These are phyloP conservation scores for Ochropleura leucogaster DNA, from an alignment of 2,888 invertebrate species.

Conservation along the genomic window DNA sequence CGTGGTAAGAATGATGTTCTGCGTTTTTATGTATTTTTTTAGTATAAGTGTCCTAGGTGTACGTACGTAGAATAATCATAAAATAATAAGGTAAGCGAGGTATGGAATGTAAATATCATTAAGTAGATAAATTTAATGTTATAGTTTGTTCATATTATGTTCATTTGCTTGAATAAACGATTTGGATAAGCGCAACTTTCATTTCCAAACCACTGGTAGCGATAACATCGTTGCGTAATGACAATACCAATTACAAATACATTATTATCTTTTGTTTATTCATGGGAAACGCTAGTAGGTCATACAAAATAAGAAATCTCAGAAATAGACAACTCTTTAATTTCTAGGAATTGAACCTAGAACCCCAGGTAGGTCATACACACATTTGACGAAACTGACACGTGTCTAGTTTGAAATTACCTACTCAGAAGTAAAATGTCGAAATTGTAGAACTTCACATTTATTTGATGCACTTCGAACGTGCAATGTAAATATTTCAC, in stretches of 20 bases:
- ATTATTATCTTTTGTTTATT: slow-evolving; percentile 53
- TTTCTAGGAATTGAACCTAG: slow-evolving; percentile 51
- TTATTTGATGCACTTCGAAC: not conserved
- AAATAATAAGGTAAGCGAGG: slow-evolving; percentile 84
- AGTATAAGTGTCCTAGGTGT: slow-evolving; percentile 85
- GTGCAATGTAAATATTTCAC: slow-evolving; percentile 10
- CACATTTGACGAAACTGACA: not conserved
- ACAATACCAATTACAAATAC: slow-evolving; percentile 55
- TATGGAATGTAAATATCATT: slow-evolving; percentile 90
- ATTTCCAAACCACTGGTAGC: slow-evolving; percentile 65
- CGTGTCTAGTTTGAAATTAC: slow-evolving; percentile 16
- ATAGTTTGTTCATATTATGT: slow-evolving; percentile 91
- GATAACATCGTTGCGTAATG: slow-evolving; percentile 58
- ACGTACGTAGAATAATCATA: slow-evolving; percentile 83
- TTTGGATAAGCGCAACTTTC: slow-evolving; percentile 86
- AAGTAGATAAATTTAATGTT: slow-evolving; percentile 91
- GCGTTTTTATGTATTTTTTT: slow-evolving; percentile 80
- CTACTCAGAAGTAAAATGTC: not conserved
- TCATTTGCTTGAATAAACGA: slow-evolving; percentile 91
- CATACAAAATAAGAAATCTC: slow-evolving; percentile 43
- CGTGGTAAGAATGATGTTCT: slow-evolving; percentile 77
- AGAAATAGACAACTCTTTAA: slow-evolving; percentile 22
- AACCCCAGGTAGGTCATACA: not conserved
- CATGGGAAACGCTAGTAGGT: slow-evolving; percentile 57
- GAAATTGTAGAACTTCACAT: not conserved